Evolutionary conservation across 2,113 vertebrate species (phyloP).

Genomic region (Aythya baeri): DNA sequence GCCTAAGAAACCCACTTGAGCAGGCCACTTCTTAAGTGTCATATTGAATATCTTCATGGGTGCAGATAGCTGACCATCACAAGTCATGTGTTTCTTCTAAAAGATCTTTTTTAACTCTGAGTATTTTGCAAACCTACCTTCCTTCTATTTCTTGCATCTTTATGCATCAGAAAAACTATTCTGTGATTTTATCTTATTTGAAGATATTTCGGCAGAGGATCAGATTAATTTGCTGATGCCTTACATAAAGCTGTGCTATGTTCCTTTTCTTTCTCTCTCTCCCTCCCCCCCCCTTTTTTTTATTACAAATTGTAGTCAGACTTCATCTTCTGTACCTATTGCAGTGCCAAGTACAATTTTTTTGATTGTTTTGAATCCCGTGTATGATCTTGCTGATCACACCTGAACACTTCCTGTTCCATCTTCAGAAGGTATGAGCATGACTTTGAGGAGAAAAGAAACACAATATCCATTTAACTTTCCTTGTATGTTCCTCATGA

Average conservation of each 20-base stretch:
- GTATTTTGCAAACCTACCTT: neutral
- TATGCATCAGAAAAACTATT: neutral
- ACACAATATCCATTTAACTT: accelerated
- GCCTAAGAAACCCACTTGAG: neutral
- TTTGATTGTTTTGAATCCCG: neutral
- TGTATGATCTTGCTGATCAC: neutral
- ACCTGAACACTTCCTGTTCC: neutral
- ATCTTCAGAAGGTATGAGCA: accelerated
- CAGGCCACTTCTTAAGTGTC: neutral
- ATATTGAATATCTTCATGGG: neutral
- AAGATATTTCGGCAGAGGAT: neutral
- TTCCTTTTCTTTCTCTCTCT: too few relatives aligned
- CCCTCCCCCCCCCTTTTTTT: neutral
- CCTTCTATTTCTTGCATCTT: neutral
- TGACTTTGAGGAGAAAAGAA: neutral
- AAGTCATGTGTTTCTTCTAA: neutral
- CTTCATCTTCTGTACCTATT: neutral
- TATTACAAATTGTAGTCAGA: neutral
- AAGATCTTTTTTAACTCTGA: neutral
- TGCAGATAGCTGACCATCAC: accelerated
- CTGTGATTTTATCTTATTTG: neutral
- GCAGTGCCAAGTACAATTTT: accelerated
- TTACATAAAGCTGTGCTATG: neutral
- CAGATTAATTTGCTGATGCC: neutral
- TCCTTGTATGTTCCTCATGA: neutral